Percentiles rank a stretch among this genome's conserved stretches.
Evolutionary conservation across 2,888 invertebrate species (phyloP).

Genomic region (Smittia aterrima): DNA sequence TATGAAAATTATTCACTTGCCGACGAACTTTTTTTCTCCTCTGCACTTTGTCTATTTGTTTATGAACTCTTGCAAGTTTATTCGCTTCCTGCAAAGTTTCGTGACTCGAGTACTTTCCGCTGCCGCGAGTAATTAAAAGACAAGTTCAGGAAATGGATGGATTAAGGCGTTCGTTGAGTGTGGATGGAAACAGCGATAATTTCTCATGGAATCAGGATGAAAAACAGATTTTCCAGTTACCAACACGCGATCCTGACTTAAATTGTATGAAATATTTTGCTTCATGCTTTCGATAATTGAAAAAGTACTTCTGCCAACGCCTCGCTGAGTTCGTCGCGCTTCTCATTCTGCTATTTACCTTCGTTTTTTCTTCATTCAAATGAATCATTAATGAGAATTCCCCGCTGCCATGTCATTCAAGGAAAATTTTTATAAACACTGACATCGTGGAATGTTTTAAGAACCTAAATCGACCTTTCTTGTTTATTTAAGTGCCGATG

Average conservation of each 20-base stretch:
- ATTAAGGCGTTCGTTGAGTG: neutral
- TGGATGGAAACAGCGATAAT: neutral
- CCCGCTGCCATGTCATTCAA: neutral
- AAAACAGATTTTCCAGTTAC: neutral
- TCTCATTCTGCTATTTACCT: neutral
- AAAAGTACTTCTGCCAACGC: neutral
- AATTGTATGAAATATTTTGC: neutral
- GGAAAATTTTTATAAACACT: neutral
- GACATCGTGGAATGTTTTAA: slow-evolving; percentile 15
- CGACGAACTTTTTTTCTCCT: neutral
- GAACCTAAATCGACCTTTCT: neutral
- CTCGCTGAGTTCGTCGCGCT: neutral
- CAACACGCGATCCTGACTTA: neutral
- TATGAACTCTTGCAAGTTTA: neutral
- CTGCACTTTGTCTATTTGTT: neutral
- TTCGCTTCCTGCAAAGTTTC: neutral
- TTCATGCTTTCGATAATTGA: slow-evolving; percentile 4
- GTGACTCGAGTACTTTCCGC: slow-evolving; percentile 2
- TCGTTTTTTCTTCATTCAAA: slow-evolving; percentile 10
- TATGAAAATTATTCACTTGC: neutral
- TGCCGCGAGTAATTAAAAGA: neutral
- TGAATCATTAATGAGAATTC: slow-evolving; percentile 21
- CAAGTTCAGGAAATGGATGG: neutral
- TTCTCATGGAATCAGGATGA: neutral
- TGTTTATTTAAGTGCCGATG: neutral